phyloP scores from a whole-genome alignment of 53 echinoderm and acorn worm genomes.

The Echinarachnius parma region DNA sequence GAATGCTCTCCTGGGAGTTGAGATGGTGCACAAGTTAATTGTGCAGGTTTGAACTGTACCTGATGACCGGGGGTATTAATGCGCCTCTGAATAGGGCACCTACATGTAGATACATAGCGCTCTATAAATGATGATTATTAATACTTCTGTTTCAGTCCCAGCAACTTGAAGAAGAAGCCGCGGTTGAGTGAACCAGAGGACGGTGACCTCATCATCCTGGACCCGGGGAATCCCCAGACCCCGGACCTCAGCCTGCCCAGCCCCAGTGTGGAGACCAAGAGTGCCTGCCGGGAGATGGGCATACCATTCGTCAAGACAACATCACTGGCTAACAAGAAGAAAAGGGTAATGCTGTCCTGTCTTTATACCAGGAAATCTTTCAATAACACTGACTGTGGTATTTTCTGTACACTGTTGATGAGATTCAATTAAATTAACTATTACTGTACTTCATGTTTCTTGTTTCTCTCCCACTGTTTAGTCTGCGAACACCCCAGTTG shows the following conservation, averaged over 20 bases:
- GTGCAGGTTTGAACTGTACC: too few relatives aligned
- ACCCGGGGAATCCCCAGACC: constrained; percentile 70
- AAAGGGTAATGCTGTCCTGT: constrained; percentile 49
- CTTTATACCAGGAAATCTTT: background rate
- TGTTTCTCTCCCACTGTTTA: too few relatives aligned
- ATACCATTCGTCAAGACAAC: constrained; percentile 90
- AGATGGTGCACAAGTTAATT: too few relatives aligned
- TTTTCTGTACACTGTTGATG: too few relatives aligned
- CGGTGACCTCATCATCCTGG: constrained; percentile 31
- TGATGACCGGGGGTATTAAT: too few relatives aligned
- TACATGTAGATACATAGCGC: too few relatives aligned
- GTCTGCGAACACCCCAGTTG: constrained; percentile 28
- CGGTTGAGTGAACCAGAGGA: constrained; percentile 38
- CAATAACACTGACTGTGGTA: too few relatives aligned
- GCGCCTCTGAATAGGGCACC: too few relatives aligned
- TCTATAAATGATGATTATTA: too few relatives aligned
- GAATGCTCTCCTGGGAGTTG: too few relatives aligned
- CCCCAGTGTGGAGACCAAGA: constrained; percentile 59
- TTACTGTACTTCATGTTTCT: too few relatives aligned
- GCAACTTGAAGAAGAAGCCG: constrained; percentile 31
- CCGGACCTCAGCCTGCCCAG: constrained; percentile 60
- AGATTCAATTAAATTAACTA: too few relatives aligned
- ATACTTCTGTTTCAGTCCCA: constrained; percentile 14
- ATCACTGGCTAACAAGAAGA: constrained; percentile 60
- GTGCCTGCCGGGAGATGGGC: constrained; percentile 79